A percentile compares a stretch with the other conserved stretches of the same genome.
Conservation (phyloP, 2,797 vertebrate species). For the Crypturellus tataupa region DNA sequence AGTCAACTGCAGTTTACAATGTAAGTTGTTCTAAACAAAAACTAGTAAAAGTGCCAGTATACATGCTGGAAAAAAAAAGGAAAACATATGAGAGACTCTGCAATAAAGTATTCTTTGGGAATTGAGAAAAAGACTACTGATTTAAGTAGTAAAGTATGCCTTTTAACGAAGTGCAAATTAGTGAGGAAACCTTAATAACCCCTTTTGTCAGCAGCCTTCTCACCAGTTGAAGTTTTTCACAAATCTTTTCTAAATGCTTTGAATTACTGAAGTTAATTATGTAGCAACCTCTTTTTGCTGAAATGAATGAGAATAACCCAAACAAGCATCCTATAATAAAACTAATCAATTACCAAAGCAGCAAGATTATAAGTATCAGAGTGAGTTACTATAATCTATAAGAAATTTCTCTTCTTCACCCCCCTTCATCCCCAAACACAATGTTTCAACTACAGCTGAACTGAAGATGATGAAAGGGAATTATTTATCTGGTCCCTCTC, state of each 20-base stretch:
- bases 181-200: accelerated
- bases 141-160: not conserved
- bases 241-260: not conserved
- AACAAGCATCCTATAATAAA: not conserved
- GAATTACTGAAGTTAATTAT: not conserved
- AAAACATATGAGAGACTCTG: not conserved
- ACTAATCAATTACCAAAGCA: not conserved
- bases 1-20: not conserved
- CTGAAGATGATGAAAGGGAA: not conserved
- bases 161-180: not conserved
- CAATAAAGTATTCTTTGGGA: not conserved
- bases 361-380: not conserved
- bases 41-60: not conserved
- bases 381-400: too few species aligned
- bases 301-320: not conserved
- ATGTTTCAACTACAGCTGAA: not conserved
- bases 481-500: too few species aligned
- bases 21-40: not conserved
- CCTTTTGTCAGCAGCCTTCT: not conserved
- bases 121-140: not conserved
- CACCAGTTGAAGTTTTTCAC: not conserved
- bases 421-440: too few species aligned
- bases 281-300: not conserved
- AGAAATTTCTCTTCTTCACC: not conserved
- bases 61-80: not conserved